Evolutionary conservation across 2,113 vertebrate genomes (phyloP), one percentile per base, ranked within the genome.

Genomic region (Ameiurus melas): DNA sequence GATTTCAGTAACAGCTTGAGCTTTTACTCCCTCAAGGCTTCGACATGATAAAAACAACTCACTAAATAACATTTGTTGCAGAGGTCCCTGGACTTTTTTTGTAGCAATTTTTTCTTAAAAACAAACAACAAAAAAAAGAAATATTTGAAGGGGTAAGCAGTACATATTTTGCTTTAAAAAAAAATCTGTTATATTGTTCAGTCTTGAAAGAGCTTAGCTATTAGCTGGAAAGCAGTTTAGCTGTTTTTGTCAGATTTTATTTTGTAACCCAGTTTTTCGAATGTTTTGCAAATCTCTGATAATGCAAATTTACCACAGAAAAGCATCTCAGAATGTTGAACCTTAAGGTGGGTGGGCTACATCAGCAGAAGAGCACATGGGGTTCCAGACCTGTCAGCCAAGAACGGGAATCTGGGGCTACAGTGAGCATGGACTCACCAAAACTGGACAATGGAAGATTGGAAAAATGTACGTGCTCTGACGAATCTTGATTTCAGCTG

Each of bases 21-120:
- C 91, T 92, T 93, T 88, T 62, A 87, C 91, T 93, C 94, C 93
- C 94, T 90, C 93, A 93, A 88, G 90, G 93, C 83, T 92, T 92
- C 93, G 86, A 89, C 94, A 91, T 95, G 94, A 96, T 95, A 95
- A 84, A 85, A 83, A 94, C 94, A 94, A 93, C 94, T 93, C 92
- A 94, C 95, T 95, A 95, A 96, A 95, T 91, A 93, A 87, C 93
- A 82, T 92, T 95, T 94, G 93, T 92, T 91, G 93, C 90, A 91
- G 88, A 89, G 85, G 87, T 93, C 93, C 94, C 92, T 82, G 89
- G 90, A n/a, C 89, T 84, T 57, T 90, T 84, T 47, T 81, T 87
- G 77, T 71, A 77, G 36, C 43, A 14, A 57, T 55, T 80, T 79
- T 79, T 79, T 68, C 16, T 51, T 10, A 10, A 51, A 51, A 10